phyloP scores from a whole-genome alignment of 2,113 vertebrate genomes.

The Paedocypris sp. region DNA sequence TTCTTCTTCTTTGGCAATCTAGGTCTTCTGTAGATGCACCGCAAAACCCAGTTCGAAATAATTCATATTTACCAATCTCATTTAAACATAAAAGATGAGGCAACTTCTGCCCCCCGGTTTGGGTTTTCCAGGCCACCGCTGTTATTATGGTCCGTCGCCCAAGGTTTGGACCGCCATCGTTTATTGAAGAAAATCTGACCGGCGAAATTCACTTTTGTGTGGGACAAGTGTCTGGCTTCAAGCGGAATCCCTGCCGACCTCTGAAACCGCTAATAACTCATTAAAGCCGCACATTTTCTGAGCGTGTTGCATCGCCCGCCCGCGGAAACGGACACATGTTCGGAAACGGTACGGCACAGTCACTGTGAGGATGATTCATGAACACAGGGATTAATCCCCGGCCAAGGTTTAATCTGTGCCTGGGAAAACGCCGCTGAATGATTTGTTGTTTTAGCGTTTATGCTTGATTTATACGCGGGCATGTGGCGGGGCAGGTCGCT shows the following conservation, averaged over 20 bases:
- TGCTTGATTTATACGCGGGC: background rate
- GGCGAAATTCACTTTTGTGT: too few relatives aligned
- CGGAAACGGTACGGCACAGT: background rate
- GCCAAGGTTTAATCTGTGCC: background rate
- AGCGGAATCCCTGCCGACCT: too few relatives aligned
- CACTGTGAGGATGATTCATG: background rate
- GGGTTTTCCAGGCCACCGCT: too few relatives aligned
- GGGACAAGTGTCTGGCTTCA: too few relatives aligned
- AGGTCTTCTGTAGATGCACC: background rate
- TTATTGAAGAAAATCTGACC: too few relatives aligned
- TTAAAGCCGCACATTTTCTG: background rate
- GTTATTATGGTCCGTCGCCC: too few relatives aligned
- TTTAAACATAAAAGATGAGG: too few relatives aligned
- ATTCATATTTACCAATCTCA: too few relatives aligned
- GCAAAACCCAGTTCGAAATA: background rate
- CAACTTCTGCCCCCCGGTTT: too few relatives aligned
- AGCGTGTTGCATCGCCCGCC: background rate
- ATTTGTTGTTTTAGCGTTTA: background rate
- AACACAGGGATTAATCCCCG: background rate
- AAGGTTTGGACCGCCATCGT: too few relatives aligned
- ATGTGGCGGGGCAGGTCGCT: background rate
- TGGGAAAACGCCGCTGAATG: background rate
- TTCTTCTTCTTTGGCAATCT: background rate
- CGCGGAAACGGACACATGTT: background rate
- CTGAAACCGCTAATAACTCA: slow-evolving; percentile 18